phyloP scores from a whole-genome alignment of 2,113 vertebrate species.

The Cathartes aura region DNA sequence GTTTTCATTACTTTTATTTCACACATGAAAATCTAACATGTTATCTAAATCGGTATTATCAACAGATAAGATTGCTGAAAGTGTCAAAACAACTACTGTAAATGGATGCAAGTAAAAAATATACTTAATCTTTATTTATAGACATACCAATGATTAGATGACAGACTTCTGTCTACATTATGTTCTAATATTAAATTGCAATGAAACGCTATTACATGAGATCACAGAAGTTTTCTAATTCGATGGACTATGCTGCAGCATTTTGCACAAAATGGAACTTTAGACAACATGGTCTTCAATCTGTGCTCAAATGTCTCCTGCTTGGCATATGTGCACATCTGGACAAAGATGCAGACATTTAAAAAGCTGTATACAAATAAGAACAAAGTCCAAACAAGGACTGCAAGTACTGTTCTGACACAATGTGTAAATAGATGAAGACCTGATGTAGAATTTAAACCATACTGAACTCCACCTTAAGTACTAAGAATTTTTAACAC shows the following conservation, averaged over 20 bases:
- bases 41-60: neutral
- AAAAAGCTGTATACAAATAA: neutral
- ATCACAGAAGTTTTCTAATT: neutral
- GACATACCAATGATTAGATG: neutral
- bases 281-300: neutral
- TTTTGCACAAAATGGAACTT: neutral
- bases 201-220: neutral
- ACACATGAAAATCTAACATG: neutral
- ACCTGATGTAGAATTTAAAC: neutral
- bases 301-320: neutral
- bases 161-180: neutral
- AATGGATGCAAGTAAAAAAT: neutral
- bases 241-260: neutral
- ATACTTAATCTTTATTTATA: neutral
- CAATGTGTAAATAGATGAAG: neutral
- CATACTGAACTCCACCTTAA: neutral
- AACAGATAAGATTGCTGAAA: neutral
- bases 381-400: neutral
- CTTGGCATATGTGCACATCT: neutral
- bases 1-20: neutral
- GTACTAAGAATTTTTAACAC: neutral
- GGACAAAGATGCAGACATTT: neutral
- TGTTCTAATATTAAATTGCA: neutral
- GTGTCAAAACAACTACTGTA: neutral
- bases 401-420: neutral